Evolutionary conservation across 1,140 invertebrate genomes (phyloP), one percentile per base, ranked within the genome.

Genomic region (Drosophila lowei): DNA sequence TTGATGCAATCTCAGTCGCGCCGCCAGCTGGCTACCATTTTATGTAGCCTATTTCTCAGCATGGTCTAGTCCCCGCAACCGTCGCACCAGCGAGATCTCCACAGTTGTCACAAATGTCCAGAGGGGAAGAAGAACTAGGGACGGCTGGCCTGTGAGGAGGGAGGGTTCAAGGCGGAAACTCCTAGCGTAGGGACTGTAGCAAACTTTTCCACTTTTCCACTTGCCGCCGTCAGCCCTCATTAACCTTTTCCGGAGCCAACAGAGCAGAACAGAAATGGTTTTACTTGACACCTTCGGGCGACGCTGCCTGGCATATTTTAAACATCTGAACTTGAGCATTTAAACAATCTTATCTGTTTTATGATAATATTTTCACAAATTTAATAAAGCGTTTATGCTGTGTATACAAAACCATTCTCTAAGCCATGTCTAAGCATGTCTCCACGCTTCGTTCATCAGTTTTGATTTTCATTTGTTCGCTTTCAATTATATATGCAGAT

Each of bases 401-500:
- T 30, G 7, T 30, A 30, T 0, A 8, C 28, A 30, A 7, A 3
- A 28, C 1, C 28, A 8, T 9, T 3, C 8, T 7, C 7, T 8
- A 0, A 3, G 28, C 30, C 8, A 2, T 9, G 2, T 30, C 8
- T 30, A 28, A 30, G 28, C 28, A 3, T 30, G 8, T 30, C 8
- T 9, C 8, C 2, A 0, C 8, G 2, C 3, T 50, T 47, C n/a
- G 7, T 6, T 11, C 6, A 44, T 52, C 18, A 48, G 30, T 28
- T 73, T 56, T 63, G 43, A 66, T 75, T 79, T 75, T 75, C 42
- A 72, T 65, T 72, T 71, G 71, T 49, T 18, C 30, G 48, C 42
- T 57, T 55, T 76, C 59, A 72, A 80, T 79, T 80, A 72, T 76
- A 79, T 75, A 79, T 76, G 62, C 72, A 76, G 58, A 80, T 72